These are phyloP conservation scores for Caenorhabditis sinica DNA, from an alignment of 2,888 invertebrate genomes.

Conservation along the genomic window DNA sequence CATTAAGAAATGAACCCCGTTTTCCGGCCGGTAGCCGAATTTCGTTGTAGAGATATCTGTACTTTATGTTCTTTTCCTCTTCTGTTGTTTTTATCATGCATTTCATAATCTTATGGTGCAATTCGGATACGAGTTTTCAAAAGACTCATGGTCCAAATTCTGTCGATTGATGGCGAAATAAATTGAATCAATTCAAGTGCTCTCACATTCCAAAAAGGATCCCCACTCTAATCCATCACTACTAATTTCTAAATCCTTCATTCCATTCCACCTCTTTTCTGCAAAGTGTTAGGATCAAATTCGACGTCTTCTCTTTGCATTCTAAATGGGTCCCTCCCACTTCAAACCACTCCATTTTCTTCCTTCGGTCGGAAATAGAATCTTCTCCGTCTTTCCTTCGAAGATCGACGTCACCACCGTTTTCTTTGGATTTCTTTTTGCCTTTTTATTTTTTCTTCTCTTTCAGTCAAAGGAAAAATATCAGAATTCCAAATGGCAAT, in stretches of 20 bases:
- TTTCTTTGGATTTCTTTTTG: not conserved
- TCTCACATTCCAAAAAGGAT: not conserved
- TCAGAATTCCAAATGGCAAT: slow-evolving; percentile 37
- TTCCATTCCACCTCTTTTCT: not conserved
- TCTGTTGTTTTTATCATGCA: slow-evolving; percentile 42
- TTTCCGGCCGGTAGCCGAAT: slow-evolving; percentile 48
- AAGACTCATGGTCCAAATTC: slow-evolving; percentile 37
- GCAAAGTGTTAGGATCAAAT: slow-evolving; percentile 34
- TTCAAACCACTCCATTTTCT: slow-evolving; percentile 36
- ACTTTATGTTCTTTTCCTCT: slow-evolving; percentile 22
- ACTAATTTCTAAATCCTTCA: slow-evolving; percentile 8
- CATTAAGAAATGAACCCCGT: slow-evolving; percentile 30
- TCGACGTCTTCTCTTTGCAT: slow-evolving; percentile 49
- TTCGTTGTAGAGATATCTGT: slow-evolving; percentile 49
- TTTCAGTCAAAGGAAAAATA: slow-evolving; percentile 5
- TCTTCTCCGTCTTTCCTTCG: slow-evolving; percentile 23
- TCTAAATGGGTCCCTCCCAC: slow-evolving; percentile 37
- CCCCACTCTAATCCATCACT: slow-evolving; percentile 23
- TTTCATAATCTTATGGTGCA: slow-evolving; percentile 43
- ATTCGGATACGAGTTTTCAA: slow-evolving; percentile 4
- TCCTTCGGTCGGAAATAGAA: slow-evolving; percentile 51
- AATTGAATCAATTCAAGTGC: slow-evolving; percentile 51
- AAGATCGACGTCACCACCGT: slow-evolving; percentile 33
- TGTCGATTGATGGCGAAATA: slow-evolving; percentile 59
- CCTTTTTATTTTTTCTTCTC: slow-evolving; percentile 13